Evolutionary conservation across 1,140 invertebrate genomes (phyloP), one percentile per base, ranked within the genome.

Genomic region (Zaprionus capensis): DNA sequence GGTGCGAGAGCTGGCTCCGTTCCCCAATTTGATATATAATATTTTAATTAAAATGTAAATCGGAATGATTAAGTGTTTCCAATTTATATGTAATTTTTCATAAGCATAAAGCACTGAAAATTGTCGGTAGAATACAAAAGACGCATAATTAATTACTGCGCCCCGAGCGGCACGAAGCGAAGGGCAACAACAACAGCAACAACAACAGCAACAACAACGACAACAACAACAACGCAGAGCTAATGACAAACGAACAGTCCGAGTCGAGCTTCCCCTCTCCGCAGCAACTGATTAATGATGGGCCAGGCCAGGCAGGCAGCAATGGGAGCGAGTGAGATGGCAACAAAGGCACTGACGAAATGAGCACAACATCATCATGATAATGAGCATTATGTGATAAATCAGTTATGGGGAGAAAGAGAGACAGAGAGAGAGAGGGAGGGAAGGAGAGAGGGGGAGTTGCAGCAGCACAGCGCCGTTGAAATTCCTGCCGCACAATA

Each of bases 11-110:
- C 66, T 71, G 76, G 74, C 58, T 68, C 76, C 74, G 75, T 75
- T 75, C 72, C 81, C 69, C 68, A 68, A 82, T 85, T 77, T 82
- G 80, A 86, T 85, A 81, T 80, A 88, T 81, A 90, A 88, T 90
- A 88, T 90, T 90, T 90, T 90, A 90, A 90, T 90, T 90, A 90
- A 90, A 90, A 90, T 90, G 85, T 90, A 90, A 90, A 85, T 82
- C 82, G 79, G 67, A 90, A 90, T 90, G 85, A 90, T 90, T 91
- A 90, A 90, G 85, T 90, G 82, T 74, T 80, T 82, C 79, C 85
- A 90, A 90, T 90, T 90, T 90, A 90, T 90, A 82, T 81, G 78
- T 81, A 77, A 90, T 90, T 82, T 90, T 91, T 90, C 85, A 90
- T 87, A 87, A 82, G 57, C 79, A 86, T 81, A 88, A 90, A 90